A percentile compares a stretch with the other conserved stretches of the same genome.
Conservation (phyloP, 2,113 vertebrate genomes). For the Seriola quinqueradiata region DNA sequence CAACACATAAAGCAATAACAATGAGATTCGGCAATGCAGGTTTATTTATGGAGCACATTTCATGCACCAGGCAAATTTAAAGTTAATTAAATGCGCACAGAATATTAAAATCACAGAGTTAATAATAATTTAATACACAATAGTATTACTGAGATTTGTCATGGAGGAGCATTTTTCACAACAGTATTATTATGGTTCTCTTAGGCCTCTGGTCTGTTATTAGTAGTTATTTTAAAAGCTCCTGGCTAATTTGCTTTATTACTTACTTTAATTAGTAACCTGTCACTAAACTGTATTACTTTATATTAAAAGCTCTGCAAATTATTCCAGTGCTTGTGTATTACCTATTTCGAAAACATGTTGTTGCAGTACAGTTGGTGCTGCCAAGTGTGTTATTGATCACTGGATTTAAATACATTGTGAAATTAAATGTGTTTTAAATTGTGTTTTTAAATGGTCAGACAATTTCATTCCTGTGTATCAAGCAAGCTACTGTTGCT, state of each 20-base stretch:
- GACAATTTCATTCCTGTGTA: not conserved
- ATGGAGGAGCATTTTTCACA: slow-evolving; percentile 24
- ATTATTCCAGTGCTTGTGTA: not conserved
- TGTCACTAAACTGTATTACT: slow-evolving; percentile 16
- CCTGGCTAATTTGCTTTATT: slow-evolving; percentile 36
- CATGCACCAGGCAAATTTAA: not conserved
- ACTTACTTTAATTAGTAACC: slow-evolving; percentile 39
- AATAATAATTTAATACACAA: slow-evolving; percentile 33
- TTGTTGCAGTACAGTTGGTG: not conserved
- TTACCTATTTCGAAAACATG: not conserved
- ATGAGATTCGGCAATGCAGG: not conserved
- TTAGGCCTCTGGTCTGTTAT: slow-evolving; percentile 17
- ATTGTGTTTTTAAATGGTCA: not conserved
- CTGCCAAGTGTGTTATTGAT: slow-evolving; percentile 8
- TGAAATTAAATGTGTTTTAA: not conserved
- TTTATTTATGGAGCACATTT: slow-evolving; percentile 24
- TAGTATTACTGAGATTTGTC: slow-evolving; percentile 49
- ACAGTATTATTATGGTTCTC: slow-evolving; percentile 23
- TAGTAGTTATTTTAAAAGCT: slow-evolving; percentile 21
- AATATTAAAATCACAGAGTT: slow-evolving; percentile 46
- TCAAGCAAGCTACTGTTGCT: not conserved
- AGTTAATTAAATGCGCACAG: slow-evolving; percentile 9
- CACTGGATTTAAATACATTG: not conserved
- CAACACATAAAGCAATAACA: not conserved
- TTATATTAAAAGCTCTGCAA: slow-evolving; percentile 25